These are phyloP conservation scores for Corythaeola cristata DNA, from an alignment of 2,113 vertebrate species.

Conservation along the genomic window DNA sequence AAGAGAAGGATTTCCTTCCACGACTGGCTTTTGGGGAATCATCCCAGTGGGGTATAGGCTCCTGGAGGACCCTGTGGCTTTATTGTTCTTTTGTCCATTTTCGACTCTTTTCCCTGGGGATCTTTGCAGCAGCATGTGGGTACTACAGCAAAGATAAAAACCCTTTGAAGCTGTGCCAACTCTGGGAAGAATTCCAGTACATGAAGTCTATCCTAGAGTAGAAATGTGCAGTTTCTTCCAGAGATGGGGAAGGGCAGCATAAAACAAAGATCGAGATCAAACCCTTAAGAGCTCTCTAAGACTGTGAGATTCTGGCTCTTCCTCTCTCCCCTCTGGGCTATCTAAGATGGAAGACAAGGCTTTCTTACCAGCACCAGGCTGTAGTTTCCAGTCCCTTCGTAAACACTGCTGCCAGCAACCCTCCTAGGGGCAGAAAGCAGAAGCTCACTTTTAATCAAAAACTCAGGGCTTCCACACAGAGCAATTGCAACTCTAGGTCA, in stretches of 20 bases:
- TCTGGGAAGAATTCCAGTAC: conserved; percentile 50
- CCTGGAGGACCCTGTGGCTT: not conserved
- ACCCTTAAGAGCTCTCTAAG: not conserved
- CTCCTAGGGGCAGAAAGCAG: not conserved
- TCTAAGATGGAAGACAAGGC: not conserved
- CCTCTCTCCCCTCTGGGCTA: not conserved
- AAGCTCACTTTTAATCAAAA: not conserved
- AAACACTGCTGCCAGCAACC: not conserved
- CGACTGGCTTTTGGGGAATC: not conserved
- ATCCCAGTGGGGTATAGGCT: not conserved
- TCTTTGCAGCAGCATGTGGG: conserved; percentile 4
- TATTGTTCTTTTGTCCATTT: not conserved
- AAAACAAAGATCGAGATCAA: conserved; percentile 28
- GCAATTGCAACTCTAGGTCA: not conserved
- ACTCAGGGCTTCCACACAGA: not conserved
- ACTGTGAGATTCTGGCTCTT: not conserved
- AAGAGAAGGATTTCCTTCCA: not conserved
- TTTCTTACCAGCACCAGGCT: not conserved
- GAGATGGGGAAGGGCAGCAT: not conserved
- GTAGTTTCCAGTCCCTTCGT: not conserved
- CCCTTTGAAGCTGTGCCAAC: conserved; percentile 37
- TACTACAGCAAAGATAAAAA: conserved; percentile 38
- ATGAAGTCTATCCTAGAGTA: conserved; percentile 2
- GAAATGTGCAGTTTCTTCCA: conserved; percentile 18
- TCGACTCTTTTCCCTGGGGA: not conserved